A percentile compares a stretch with the other conserved stretches of the same genome.
Conservation (phyloP, 1,140 invertebrate species). For the Scaptodrosophila lebanonensis region DNA sequence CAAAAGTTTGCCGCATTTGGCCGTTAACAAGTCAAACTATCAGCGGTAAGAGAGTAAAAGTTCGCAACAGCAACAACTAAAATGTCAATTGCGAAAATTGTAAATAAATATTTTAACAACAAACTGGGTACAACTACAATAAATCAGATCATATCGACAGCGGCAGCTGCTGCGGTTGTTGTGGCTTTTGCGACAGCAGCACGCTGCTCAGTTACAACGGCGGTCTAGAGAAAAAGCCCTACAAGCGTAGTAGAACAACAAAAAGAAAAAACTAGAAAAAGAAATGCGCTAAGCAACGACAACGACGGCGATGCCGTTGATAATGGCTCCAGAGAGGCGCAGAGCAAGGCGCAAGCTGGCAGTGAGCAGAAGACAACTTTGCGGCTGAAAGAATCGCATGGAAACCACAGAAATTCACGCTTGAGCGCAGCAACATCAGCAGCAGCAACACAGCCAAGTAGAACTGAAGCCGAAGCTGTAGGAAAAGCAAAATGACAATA, state of each 20-base stretch:
- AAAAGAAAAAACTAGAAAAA: conserved; percentile 35
- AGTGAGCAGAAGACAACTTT: conserved; percentile 2
- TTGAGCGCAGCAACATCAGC: too few relatives aligned
- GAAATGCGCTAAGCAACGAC: conserved; percentile 21
- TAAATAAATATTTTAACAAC: conserved; percentile 73
- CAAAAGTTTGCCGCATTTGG: background rate
- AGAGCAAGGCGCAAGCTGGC: background rate
- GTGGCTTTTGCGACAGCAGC: conserved; percentile 8
- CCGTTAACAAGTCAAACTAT: conserved; percentile 50
- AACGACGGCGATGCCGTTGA: conserved; percentile 46
- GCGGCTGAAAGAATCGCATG: conserved; percentile 32
- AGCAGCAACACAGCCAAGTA: conserved; percentile 23
- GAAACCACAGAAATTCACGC: conserved; percentile 62
- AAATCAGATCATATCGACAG: conserved; percentile 70
- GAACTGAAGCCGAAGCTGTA: conserved; percentile 47
- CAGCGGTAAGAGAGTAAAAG: conserved; percentile 35
- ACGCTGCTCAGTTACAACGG: background rate
- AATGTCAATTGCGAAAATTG: conserved; percentile 73
- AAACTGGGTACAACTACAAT: conserved; percentile 55
- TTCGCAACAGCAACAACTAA: conserved; percentile 37
- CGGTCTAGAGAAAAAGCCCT: conserved; percentile 24
- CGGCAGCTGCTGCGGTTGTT: conserved; percentile 39
- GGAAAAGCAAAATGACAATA: conserved; percentile 70
- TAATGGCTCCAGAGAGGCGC: conserved; percentile 8
- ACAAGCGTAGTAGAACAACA: conserved; percentile 35